phyloP scores from a whole-genome alignment of 92 coral and sea anemone genomes.

The Porites divaricata region DNA sequence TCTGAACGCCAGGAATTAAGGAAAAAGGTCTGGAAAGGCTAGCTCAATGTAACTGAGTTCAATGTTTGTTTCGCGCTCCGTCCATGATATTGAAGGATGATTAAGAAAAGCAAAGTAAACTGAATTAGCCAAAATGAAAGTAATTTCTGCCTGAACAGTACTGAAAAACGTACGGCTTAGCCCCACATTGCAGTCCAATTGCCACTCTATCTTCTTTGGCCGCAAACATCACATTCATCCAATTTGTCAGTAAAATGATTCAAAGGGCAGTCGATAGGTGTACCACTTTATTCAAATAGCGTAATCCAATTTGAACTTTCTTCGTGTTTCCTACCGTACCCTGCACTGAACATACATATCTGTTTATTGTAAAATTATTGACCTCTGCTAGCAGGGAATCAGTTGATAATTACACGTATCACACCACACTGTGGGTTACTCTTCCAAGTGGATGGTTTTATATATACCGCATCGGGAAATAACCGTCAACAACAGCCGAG shows the following conservation, averaged over 20 bases:
- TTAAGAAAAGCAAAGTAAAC: too few relatives aligned
- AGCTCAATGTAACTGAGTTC: too few relatives aligned
- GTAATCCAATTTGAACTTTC: constrained; percentile 36
- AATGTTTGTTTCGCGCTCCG: too few relatives aligned
- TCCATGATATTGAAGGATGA: too few relatives aligned
- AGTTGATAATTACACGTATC: constrained; percentile 1
- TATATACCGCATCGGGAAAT: constrained; percentile 15
- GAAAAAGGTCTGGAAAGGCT: too few relatives aligned
- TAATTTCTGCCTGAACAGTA: too few relatives aligned
- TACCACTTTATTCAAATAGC: background rate
- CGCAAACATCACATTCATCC: background rate
- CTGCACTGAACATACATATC: background rate
- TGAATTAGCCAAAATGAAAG: too few relatives aligned
- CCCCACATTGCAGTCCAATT: too few relatives aligned
- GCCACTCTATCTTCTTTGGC: too few relatives aligned
- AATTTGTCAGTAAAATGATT: background rate
- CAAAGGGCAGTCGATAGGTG: background rate
- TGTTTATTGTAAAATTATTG: constrained; percentile 35
- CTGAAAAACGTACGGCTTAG: too few relatives aligned
- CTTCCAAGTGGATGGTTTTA: background rate
- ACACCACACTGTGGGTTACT: constrained; percentile 4
- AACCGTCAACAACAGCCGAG: background rate
- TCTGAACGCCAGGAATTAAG: too few relatives aligned
- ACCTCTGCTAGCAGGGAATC: background rate
- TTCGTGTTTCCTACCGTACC: background rate